A percentile compares a stretch with the other conserved stretches of the same genome.
Conservation (phyloP, 2,113 vertebrate species). For the rat (Rattus norvegicus) region GRCr8 NC_086023.1:163949501-163950000, state of each 20-base stretch:
- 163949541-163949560: background rate
- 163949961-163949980: background rate
- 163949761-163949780: background rate
- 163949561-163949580: background rate
- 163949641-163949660: background rate
- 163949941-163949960: background rate
- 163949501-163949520: background rate
- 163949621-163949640: background rate
- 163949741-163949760: background rate
- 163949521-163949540: background rate
- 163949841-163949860: background rate
- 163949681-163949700: background rate
- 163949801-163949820: background rate
- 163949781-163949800: background rate
- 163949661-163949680: background rate
- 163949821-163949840: background rate
- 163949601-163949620: too few species aligned
- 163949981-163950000: background rate
- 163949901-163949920: background rate
- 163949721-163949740: fast-evolving
- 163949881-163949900: background rate
- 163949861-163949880: background rate
- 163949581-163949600: background rate
- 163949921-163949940: too few species aligned
- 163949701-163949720: background rate